Evolutionary conservation across 2,113 vertebrate species (phyloP).

Genomic region (Aramus guarauna): DNA sequence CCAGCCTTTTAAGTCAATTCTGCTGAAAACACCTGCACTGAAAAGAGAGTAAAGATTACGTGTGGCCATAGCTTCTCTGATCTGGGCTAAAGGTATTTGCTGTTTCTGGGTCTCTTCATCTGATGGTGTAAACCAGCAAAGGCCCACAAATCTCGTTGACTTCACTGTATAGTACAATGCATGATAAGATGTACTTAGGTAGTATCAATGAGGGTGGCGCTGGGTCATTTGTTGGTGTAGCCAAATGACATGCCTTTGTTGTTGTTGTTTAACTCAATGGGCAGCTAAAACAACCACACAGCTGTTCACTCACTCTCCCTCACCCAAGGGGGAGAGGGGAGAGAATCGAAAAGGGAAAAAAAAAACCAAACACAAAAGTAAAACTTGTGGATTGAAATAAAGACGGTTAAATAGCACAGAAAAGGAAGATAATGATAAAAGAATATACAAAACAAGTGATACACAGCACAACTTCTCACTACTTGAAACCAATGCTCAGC

Average conservation of each 20-base stretch:
- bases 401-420: too few species aligned
- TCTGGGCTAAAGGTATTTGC: background rate
- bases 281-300: too few species aligned
- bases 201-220: rapidly evolving
- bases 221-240: background rate
- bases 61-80: background rate
- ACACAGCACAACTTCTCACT: too few species aligned
- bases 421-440: too few species aligned
- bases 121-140: background rate
- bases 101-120: background rate
- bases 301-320: too few species aligned
- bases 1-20: background rate
- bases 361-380: too few species aligned
- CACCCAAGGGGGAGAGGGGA: too few species aligned
- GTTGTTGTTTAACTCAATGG: background rate
- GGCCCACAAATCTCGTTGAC: background rate
- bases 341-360: too few species aligned
- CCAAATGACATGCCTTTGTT: background rate
- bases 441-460: too few species aligned
- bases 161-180: background rate
- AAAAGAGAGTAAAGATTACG: background rate
- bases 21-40: background rate
- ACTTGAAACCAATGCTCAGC: too few species aligned
- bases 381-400: too few species aligned
- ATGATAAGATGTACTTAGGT: background rate